Evolutionary conservation across 1,140 invertebrate species (phyloP).

Genomic region (Planococcus citri): DNA sequence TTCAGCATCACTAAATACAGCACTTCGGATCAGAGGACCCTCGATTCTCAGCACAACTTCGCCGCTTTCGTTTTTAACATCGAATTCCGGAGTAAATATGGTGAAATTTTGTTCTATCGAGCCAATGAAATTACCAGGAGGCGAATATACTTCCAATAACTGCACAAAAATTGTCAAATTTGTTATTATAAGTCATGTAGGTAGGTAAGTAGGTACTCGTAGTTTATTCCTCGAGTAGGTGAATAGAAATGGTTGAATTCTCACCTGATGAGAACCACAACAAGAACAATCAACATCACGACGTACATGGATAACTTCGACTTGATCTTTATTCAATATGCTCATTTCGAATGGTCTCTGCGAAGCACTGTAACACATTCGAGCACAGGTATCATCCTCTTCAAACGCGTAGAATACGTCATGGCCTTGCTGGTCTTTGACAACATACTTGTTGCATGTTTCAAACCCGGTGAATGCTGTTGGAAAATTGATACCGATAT

Average conservation of each 20-base stretch:
- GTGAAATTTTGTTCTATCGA: conserved; percentile 75
- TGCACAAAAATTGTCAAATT: too few relatives aligned
- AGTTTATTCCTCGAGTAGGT: too few relatives aligned
- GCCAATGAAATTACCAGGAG: conserved; percentile 59
- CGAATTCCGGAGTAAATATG: conserved; percentile 59
- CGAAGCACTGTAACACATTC: conserved; percentile 66
- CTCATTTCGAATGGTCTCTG: conserved; percentile 72
- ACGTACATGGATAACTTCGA: conserved; percentile 57
- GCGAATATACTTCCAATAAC: conserved; percentile 55
- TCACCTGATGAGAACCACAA: conserved; percentile 71
- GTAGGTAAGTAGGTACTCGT: too few relatives aligned
- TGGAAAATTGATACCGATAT: too few relatives aligned
- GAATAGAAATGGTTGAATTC: too few relatives aligned
- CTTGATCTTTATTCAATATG: conserved; percentile 61
- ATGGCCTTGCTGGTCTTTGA: conserved; percentile 63
- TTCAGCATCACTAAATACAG: conserved; percentile 65
- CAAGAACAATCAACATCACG: conserved; percentile 61
- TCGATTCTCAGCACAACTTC: conserved; percentile 67
- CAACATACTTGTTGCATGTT: conserved; percentile 76
- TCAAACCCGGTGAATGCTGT: conserved; percentile 67
- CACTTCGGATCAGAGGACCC: conserved; percentile 69
- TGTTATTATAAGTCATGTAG: too few relatives aligned
- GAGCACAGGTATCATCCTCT: conserved; percentile 62
- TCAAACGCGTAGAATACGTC: conserved; percentile 74
- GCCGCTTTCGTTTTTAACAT: conserved; percentile 61